These are phyloP conservation scores for Patella caerulea DNA, from an alignment of 2,888 invertebrate species.

Conservation along the genomic window DNA sequence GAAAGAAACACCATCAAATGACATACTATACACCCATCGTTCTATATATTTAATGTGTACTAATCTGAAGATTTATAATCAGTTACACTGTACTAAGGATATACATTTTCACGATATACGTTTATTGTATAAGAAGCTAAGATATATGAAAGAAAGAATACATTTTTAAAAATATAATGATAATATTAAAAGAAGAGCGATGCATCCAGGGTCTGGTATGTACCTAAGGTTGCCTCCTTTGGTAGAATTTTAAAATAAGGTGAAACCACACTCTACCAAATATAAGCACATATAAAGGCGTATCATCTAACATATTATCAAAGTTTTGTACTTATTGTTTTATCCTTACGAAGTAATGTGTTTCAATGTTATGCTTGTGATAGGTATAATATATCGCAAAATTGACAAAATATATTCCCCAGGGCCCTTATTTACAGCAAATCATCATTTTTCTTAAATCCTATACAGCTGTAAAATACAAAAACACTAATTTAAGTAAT, in stretches of 20 bases:
- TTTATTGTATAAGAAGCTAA: no score
- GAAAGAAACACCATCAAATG: background rate
- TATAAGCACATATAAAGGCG: background rate
- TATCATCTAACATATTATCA: background rate
- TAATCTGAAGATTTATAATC: background rate
- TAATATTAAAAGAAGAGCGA: conserved; percentile 31
- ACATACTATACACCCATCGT: background rate
- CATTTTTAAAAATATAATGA: background rate
- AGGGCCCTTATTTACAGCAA: no score
- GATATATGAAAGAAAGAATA: background rate
- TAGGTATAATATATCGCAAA: no score
- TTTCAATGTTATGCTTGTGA: no score
- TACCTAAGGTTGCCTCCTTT: conserved; percentile 44
- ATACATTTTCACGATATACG: no score
- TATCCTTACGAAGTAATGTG: no score
- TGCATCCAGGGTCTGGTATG: conserved; percentile 58
- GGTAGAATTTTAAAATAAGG: background rate
- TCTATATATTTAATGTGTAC: background rate
- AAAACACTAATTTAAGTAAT: no score
- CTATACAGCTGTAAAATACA: no score
- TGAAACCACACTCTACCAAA: background rate
- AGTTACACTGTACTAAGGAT: no score
- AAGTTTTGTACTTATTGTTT: no score
- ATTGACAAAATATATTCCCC: no score
- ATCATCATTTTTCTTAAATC: no score